Evolutionary conservation across 2,888 invertebrate genomes (phyloP), one percentile per base, ranked within the genome.

Genomic region (Tanypteryx hageni): DNA sequence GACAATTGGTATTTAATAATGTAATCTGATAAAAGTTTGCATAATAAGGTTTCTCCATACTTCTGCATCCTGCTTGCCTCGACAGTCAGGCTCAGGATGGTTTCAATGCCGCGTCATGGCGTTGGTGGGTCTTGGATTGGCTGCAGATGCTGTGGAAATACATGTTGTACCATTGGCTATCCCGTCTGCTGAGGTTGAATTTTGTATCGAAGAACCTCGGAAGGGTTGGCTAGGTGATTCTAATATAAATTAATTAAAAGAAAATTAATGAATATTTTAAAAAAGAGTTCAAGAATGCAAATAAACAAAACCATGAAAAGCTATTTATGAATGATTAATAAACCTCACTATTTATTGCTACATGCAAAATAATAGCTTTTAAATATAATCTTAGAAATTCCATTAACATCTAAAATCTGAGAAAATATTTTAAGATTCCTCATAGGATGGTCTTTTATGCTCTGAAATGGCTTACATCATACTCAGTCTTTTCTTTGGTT

Each of bases 131-230:
- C 94, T 97, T 31, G 97, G 97, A 0, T 95, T 97, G 44, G 96
- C 97, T 0, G 97, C 97, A 0, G 97, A 97, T 86, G 96, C 97
- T 0, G 95, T 97, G 0, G 97, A 97, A 94, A 95, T 97, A 86
- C 96, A 97, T 2, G 97, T 97, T 3, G 96, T 97, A 92, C 97
- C 97, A 0, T 97, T 97, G 94, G 96, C 97, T 91, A 95, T 97
- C 93, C 97, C 97, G 0, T 97, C 97, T 0, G 97, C 97, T 0
- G 97, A 97, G 94, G 96, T 97, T 44, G 97, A 98, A 93, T 95
- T 97, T n/a, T 98, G 97, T 94, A 97, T 98, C 93, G 96, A 96
- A 93, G 96, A 96, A 58, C 96, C 96, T 92, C 96, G 97, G 95
- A 97, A 97, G 95, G 97, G 96, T 94, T 97, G 97, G 97, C 95